These are phyloP conservation scores for Nephrotoma guestfalica DNA, from an alignment of 2,888 invertebrate genomes.

Conservation along the genomic window DNA sequence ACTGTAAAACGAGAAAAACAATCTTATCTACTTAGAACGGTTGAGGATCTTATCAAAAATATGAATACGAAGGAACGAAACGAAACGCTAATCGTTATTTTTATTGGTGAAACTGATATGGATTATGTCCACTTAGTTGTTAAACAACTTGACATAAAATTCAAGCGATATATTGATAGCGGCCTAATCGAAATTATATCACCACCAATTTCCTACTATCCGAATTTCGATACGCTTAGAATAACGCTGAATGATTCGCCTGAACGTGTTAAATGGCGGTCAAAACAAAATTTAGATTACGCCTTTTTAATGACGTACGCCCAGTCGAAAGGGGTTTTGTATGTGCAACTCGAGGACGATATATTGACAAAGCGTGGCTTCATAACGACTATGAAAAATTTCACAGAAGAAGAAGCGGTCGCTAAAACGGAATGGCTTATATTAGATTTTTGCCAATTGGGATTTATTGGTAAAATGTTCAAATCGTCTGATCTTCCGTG, in stretches of 20 bases:
- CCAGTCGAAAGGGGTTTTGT: slow-evolving; percentile 73
- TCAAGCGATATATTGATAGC: slow-evolving; percentile 53
- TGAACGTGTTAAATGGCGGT: slow-evolving; percentile 78
- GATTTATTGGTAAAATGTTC: slow-evolving; percentile 93
- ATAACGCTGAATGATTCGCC: slow-evolving; percentile 72
- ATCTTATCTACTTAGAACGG: slow-evolving; percentile 69
- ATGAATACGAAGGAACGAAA: slow-evolving; percentile 56
- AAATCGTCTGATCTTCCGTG: slow-evolving; percentile 73
- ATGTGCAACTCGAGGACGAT: slow-evolving; percentile 89
- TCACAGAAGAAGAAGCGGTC: slow-evolving; percentile 60
- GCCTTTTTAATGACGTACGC: slow-evolving; percentile 91
- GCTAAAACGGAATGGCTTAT: slow-evolving; percentile 72
- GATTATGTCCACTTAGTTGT: slow-evolving; percentile 61
- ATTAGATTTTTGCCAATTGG: slow-evolving; percentile 83
- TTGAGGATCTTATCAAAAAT: slow-evolving; percentile 68
- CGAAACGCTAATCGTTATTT: slow-evolving; percentile 70
- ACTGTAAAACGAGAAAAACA: slow-evolving; percentile 82
- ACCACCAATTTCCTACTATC: slow-evolving; percentile 75
- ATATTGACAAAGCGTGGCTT: slow-evolving; percentile 76
- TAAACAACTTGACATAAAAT: slow-evolving; percentile 60
- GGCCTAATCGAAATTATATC: slow-evolving; percentile 83
- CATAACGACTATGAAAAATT: slow-evolving; percentile 70
- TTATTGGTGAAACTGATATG: slow-evolving; percentile 74
- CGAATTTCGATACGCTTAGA: slow-evolving; percentile 61
- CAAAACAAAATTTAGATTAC: slow-evolving; percentile 90